Percentiles rank a stretch among this genome's conserved stretches.
phyloP scores from a whole-genome alignment of 2,113 vertebrate genomes.

The Pelvicachromis taeniatus region DNA sequence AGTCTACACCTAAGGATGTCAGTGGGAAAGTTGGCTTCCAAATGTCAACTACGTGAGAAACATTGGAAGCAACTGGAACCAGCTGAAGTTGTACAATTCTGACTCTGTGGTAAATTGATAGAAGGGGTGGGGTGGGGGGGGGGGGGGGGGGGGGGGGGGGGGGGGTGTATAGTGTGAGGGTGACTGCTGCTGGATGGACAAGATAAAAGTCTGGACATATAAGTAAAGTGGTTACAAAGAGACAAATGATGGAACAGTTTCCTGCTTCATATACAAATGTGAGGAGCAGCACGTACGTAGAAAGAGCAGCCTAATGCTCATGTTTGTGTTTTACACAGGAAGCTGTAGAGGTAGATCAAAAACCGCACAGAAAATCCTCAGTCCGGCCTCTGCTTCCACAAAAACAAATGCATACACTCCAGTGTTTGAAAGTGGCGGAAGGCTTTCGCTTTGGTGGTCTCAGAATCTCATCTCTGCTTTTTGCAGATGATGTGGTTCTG shows the following conservation, averaged over 20 bases:
- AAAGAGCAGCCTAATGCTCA: too few species aligned
- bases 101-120: background rate
- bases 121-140: background rate
- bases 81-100: constrained; percentile 15
- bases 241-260: background rate
- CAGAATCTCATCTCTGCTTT: too few species aligned
- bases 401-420: too few species aligned
- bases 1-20: constrained; percentile 61
- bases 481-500: too few species aligned
- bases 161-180: background rate
- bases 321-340: background rate
- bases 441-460: too few species aligned
- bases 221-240: background rate
- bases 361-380: too few species aligned
- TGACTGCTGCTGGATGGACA: background rate
- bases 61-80: constrained; percentile 55
- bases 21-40: constrained; percentile 64
- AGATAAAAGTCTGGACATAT: background rate
- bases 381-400: too few species aligned
- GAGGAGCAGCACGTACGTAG: background rate
- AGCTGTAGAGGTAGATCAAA: too few species aligned
- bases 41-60: constrained; percentile 76
- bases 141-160: too few species aligned
- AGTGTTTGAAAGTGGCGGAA: too few species aligned
- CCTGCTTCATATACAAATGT: background rate